These are phyloP conservation scores for Takifugu ocellatus DNA, from an alignment of 2,797 vertebrate genomes.

Conservation along the genomic window DNA sequence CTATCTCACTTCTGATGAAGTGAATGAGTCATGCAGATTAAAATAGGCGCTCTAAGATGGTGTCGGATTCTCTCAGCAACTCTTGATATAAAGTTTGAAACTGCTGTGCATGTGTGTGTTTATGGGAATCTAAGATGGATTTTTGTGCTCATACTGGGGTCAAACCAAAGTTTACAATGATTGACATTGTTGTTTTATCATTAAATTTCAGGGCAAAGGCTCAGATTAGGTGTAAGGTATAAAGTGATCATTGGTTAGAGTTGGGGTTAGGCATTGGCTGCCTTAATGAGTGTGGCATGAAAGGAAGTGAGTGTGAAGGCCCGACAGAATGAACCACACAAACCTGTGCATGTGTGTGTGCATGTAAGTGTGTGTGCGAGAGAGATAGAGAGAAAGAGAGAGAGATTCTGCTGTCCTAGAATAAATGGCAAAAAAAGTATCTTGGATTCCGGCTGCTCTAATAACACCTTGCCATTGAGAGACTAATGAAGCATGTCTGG, in stretches of 20 bases:
- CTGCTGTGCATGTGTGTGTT: constrained; percentile 6
- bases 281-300: too few species aligned
- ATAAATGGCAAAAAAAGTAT: constrained; percentile 35
- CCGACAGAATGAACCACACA: too few species aligned
- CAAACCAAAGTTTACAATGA: too few species aligned
- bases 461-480: constrained; percentile 78
- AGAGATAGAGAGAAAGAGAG: not conserved
- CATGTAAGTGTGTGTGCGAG: not conserved
- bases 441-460: constrained; percentile 62
- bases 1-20: constrained; percentile 59
- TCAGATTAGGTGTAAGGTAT: too few species aligned
- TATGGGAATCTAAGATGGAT: not conserved
- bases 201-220: too few species aligned
- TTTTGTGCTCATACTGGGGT: too few species aligned
- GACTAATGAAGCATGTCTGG: constrained; percentile 77
- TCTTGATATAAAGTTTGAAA: constrained; percentile 53
- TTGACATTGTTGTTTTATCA: too few species aligned
- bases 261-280: too few species aligned
- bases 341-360: not conserved
- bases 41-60: constrained; percentile 56
- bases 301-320: too few species aligned
- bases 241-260: too few species aligned
- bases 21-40: constrained; percentile 63
- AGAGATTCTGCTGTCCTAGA: not conserved
- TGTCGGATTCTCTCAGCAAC: constrained; percentile 34